Conservation (phyloP, 2,888 invertebrate genomes). For the Drosophila rubida region DNA sequence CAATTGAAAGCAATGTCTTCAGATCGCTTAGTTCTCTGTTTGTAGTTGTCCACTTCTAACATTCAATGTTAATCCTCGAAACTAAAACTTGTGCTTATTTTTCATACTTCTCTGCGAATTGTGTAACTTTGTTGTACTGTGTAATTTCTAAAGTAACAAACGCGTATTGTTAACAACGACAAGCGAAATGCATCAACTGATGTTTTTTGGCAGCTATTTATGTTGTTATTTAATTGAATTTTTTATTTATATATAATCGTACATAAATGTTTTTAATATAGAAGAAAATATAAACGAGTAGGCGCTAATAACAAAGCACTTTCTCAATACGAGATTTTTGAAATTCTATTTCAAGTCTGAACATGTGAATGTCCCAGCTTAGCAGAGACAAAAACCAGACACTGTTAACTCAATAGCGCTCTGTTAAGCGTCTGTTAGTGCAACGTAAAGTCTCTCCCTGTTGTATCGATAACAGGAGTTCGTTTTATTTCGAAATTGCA, state of each 20-base stretch:
- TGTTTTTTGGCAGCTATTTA: constrained; percentile 61
- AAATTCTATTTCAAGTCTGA: not conserved
- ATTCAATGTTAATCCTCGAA: constrained; percentile 60
- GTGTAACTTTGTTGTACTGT: constrained; percentile 58
- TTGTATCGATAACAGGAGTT: not conserved
- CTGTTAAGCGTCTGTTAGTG: constrained; percentile 21
- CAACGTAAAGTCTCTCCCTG: not conserved
- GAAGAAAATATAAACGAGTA: constrained; percentile 31
- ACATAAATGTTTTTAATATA: constrained; percentile 64
- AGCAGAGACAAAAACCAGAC: constrained; percentile 9
- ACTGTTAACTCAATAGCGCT: constrained; percentile 9
- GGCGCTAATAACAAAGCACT: not conserved
- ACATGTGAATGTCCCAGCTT: not conserved
- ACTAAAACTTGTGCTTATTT: constrained; percentile 45
- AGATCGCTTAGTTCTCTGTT: constrained; percentile 54
- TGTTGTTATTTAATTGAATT: constrained; percentile 76
- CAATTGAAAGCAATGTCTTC: constrained; percentile 15
- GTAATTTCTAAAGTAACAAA: constrained; percentile 49
- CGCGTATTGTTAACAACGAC: constrained; percentile 33
- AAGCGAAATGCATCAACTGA: constrained; percentile 33
- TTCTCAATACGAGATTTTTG: no score
- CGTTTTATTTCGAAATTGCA: constrained; percentile 7
- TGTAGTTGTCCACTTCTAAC: constrained; percentile 64
- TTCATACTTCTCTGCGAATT: constrained; percentile 35
- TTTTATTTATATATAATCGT: constrained; percentile 60